Base-by-base conservation (phyloP, 2,113 vertebrate species). In the Nyctereutes procyonoides region DNA sequence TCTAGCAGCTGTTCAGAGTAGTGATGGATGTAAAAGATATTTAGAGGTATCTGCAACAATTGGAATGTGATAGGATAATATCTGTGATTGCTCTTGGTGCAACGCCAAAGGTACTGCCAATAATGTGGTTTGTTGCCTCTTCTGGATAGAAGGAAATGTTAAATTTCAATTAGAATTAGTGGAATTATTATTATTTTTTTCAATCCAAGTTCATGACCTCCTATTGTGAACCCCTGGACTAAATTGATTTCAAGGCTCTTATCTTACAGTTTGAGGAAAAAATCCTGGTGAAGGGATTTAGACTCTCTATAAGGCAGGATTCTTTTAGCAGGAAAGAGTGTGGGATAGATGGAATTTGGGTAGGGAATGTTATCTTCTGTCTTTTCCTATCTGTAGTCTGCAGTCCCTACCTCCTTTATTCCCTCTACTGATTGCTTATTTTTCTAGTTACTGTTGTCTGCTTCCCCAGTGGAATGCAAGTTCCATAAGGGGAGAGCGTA, bases 191-290 rank as follows among this genome's bases (percentile, higher is more conserved):
- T 43, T 43, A 43, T 43, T 43, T 51, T 77, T 93, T 88, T 48
- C 6, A 67, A 5, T 85, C 22, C 8, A 82, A 26, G 53, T 88
- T 38, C 38, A 13, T 73, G 28, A 96, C 76, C 55, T 56, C 32
- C 24, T 51, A 51, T 92, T 96, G 22, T 62, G 63, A 96, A 80
- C 3, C 28, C 65, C 12, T 96, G 53, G 20, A 80, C 38, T 88
- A 81, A 93, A 67, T 71, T 95, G 76, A 82, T 97, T 79, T 84
- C 81, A 95, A 74, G 32, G 3, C 13, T 56, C 35, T 93, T 16
- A 53, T 83, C 43, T 53, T 88, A 9, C 32, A 14, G 26, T 93
- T 76, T 65, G 48, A 89, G 79, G 79, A 60, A 92, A 30, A 73
- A 90, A 79, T 71, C 65, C 24, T 96, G 84, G 15, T 88, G 43